Evolutionary conservation across 2,113 vertebrate genomes (phyloP).

Genomic region (Tylochromis polylepis): DNA sequence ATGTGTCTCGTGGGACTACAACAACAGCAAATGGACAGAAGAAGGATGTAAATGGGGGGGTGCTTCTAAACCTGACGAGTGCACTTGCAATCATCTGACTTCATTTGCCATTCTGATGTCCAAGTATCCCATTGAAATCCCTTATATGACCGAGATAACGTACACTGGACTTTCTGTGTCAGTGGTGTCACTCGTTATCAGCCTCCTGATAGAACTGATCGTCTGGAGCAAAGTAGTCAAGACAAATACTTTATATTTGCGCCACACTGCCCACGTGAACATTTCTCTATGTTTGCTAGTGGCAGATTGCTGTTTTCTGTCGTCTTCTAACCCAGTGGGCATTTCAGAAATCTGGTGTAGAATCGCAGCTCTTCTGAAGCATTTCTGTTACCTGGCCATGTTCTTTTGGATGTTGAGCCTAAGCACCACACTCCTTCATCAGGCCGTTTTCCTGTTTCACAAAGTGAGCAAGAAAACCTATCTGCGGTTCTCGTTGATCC

Average conservation of each 20-base stretch:
- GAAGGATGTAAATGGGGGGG: not conserved
- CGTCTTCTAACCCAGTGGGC: not conserved
- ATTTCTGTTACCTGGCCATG: slow-evolving; percentile 85
- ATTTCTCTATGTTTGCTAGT: slow-evolving; percentile 80
- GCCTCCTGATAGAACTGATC: slow-evolving; percentile 76
- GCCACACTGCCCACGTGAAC: slow-evolving; percentile 84
- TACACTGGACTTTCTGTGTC: slow-evolving; percentile 76
- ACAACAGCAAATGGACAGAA: accelerated
- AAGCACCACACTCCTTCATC: slow-evolving; percentile 86
- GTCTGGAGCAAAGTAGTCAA: slow-evolving; percentile 86
- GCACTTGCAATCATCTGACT: slow-evolving; percentile 80
- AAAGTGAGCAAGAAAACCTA: slow-evolving; percentile 78
- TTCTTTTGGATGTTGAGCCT: slow-evolving; percentile 95
- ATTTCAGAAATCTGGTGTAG: slow-evolving; percentile 51
- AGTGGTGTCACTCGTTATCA: slow-evolving; percentile 75
- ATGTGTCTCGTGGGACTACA: slow-evolving; percentile 82
- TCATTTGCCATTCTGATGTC: slow-evolving; percentile 87
- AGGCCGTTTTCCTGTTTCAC: slow-evolving; percentile 82
- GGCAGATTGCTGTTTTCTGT: slow-evolving; percentile 79
- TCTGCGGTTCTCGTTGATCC: slow-evolving; percentile 68
- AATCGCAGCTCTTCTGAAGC: slow-evolving; percentile 76
- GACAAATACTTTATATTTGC: slow-evolving; percentile 80
- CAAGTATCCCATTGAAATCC: not conserved
- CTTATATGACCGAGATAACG: slow-evolving; percentile 63
- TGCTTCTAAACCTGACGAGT: not conserved